Percentiles rank a stretch among this genome's conserved stretches.
These are phyloP conservation scores for Lathamus discolor DNA, from an alignment of 2,113 vertebrate species.

Conservation along the genomic window DNA sequence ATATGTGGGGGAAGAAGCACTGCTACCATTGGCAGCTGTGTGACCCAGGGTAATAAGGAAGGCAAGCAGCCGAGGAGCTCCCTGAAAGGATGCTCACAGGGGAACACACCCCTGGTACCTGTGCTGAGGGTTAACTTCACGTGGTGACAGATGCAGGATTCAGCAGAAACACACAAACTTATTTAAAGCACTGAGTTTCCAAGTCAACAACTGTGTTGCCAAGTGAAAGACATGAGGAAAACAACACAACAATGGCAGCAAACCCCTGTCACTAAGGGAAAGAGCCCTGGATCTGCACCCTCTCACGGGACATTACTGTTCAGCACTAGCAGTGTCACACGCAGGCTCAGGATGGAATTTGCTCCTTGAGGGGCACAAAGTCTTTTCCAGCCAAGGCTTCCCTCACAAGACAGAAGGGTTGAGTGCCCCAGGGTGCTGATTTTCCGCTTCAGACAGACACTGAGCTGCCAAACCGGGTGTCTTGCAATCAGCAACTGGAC, in stretches of 20 bases:
- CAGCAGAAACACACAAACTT: background rate
- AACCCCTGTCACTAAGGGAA: background rate
- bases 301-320: background rate
- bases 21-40: background rate
- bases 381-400: background rate
- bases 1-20: background rate
- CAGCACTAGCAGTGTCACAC: background rate
- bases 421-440: background rate
- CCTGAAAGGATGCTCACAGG: fast-evolving
- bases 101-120: background rate
- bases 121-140: background rate
- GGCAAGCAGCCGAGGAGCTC: background rate
- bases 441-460: background rate
- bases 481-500: background rate
- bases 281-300: fast-evolving
- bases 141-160: background rate
- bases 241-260: background rate
- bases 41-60: background rate
- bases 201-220: background rate
- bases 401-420: background rate
- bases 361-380: background rate
- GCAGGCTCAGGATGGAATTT: background rate
- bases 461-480: background rate
- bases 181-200: background rate
- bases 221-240: background rate